Evolutionary conservation across 2,888 invertebrate species (phyloP), one percentile per base, ranked within the genome.

Genomic region (Eristalis intricaria): DNA sequence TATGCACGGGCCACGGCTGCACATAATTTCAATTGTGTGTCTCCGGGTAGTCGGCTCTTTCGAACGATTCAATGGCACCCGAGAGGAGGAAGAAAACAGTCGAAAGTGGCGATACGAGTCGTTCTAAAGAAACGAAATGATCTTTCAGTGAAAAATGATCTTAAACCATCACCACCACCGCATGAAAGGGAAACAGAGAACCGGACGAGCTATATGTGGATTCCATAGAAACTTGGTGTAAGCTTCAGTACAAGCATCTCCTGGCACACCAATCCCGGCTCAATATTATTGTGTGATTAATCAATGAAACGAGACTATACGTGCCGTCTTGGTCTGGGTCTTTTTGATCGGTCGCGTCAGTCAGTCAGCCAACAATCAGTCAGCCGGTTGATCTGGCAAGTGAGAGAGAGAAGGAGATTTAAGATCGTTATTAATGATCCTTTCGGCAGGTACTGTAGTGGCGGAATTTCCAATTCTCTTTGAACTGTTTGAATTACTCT

Each of bases 371-470:
- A 66, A 75, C 64, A 82, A 82, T 79, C 87, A 86, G 79, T 76
- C 75, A 63, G 73, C 50, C 32, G 50, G 50, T 78, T 70, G 56
- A 63, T 77, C 76, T 80, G 61, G 26, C 35, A 58, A 32, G 7
- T 10, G 32, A 10, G 32, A 32, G 32, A 7, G 32, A 32, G 32
- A 8, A 7, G 61, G 35, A 80, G 29, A 50, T 74, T 84, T 87
- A 84, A 87, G 87, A 79, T 68, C 83, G 66, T 87, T 87, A 87
- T 87, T 87, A 87, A 87, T 87, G 87, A 84, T 87, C 87, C 71
- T 87, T 87, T 87, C 80, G 83, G 68, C 87, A 87, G 87, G 79
- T 76, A 79, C 70, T 70, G 69, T 73, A 63, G 79, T 69, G 84
- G 83, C 87, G 83, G 83, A 63, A 80, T 69, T 76, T 87, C 50